These are phyloP conservation scores for Labrus mixtus DNA, from an alignment of 2,113 vertebrate genomes.

Conservation along the genomic window DNA sequence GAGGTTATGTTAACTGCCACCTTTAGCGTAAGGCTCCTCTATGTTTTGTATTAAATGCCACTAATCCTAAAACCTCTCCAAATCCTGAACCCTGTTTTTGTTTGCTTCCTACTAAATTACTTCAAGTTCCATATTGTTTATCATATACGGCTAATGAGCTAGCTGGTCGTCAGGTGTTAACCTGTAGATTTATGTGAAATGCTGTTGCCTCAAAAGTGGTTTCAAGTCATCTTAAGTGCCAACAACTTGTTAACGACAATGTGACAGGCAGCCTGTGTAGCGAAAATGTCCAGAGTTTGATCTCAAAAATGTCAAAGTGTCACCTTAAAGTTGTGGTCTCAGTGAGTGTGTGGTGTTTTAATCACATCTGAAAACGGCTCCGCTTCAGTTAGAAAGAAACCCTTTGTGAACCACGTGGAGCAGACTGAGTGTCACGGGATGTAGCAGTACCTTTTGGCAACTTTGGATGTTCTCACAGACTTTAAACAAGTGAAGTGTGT, in stretches of 20 bases:
- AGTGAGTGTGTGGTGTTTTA: constrained; percentile 55
- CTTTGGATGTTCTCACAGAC: not conserved
- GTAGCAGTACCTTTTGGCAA: not conserved
- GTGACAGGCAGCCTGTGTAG: not conserved
- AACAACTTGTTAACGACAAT: not conserved
- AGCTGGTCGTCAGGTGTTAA: not conserved
- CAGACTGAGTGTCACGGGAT: not conserved
- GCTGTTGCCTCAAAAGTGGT: not conserved
- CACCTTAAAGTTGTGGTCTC: not conserved
- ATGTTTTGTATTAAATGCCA: not conserved
- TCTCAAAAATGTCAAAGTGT: constrained; percentile 4
- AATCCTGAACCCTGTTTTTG: too few species aligned
- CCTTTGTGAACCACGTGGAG: not conserved
- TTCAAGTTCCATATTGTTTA: not conserved
- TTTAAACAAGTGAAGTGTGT: too few species aligned
- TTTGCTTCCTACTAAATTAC: too few species aligned
- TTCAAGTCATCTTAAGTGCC: not conserved
- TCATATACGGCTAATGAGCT: not conserved
- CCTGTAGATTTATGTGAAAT: not conserved
- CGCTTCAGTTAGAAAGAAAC: constrained; percentile 6
- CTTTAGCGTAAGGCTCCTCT: not conserved
- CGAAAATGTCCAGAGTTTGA: not conserved
- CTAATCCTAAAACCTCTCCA: too few species aligned
- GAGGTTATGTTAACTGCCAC: not conserved
- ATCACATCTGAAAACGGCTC: constrained; percentile 34